phyloP scores from a whole-genome alignment of 1,140 invertebrate genomes.

The Ephestia elutella region DNA sequence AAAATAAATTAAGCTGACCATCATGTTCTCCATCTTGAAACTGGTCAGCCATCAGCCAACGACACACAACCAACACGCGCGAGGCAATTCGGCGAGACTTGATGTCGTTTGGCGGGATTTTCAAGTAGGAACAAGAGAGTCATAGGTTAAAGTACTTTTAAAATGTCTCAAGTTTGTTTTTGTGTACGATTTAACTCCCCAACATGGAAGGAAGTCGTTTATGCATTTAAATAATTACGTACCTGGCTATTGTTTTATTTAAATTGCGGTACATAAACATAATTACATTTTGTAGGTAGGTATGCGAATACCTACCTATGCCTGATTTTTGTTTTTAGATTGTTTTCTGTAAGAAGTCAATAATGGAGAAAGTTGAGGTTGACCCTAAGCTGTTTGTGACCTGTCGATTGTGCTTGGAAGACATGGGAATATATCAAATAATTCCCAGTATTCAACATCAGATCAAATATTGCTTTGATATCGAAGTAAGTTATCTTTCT shows the following conservation, averaged over 20 bases:
- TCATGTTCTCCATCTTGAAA: background rate
- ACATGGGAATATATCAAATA: constrained; percentile 54
- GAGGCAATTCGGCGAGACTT: background rate
- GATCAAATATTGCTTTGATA: constrained; percentile 59
- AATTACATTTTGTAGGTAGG: too few relatives aligned
- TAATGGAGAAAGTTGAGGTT: constrained; percentile 43
- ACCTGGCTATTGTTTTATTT: too few relatives aligned
- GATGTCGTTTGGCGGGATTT: background rate
- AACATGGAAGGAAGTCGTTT: too few relatives aligned
- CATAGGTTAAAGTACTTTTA: background rate
- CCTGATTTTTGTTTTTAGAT: background rate
- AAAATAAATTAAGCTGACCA: too few relatives aligned
- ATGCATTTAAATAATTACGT: too few relatives aligned
- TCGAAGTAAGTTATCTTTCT: constrained; percentile 40
- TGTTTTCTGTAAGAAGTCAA: background rate
- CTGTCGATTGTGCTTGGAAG: constrained; percentile 55
- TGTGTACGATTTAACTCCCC: too few relatives aligned
- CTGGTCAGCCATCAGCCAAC: background rate
- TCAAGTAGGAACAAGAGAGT: background rate
- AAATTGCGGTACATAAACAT: too few relatives aligned
- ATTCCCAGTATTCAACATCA: constrained; percentile 43
- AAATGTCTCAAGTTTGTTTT: too few relatives aligned
- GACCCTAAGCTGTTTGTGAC: constrained; percentile 55
- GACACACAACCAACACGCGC: background rate
- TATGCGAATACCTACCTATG: too few relatives aligned